Percentiles rank a stretch among this genome's conserved stretches.
These are phyloP conservation scores for Epinephelus fuscoguttatus DNA, from an alignment of 2,113 vertebrate genomes.

Conservation along the genomic window DNA sequence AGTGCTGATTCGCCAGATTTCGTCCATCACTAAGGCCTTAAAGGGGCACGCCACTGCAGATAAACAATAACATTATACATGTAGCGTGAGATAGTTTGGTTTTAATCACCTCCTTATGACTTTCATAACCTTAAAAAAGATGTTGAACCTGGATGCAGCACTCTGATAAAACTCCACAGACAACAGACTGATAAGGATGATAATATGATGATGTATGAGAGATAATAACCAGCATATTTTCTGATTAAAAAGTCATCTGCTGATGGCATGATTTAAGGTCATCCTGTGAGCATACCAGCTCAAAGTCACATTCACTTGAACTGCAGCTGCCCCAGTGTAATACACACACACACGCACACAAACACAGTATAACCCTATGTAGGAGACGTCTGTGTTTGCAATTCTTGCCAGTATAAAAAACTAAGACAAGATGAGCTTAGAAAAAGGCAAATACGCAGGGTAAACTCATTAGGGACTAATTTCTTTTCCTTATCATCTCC, in stretches of 20 bases:
- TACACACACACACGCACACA: neutral
- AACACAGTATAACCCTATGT: neutral
- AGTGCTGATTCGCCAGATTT: slow-evolving; percentile 60
- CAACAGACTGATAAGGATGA: too few relatives aligned
- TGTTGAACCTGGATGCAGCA: neutral
- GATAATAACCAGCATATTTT: neutral
- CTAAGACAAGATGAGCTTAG: neutral
- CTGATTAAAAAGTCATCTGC: neutral
- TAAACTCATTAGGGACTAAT: neutral
- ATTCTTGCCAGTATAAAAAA: neutral
- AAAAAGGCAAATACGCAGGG: neutral
- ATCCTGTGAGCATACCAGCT: neutral
- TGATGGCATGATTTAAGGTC: slow-evolving; percentile 7
- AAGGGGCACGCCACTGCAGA: slow-evolving; percentile 38
- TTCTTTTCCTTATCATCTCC: neutral
- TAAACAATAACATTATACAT: slow-evolving; percentile 2
- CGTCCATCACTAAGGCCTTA: slow-evolving; percentile 29
- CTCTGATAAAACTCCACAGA: neutral
- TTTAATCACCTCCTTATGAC: neutral
- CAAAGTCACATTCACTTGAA: neutral
- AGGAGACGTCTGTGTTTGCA: neutral
- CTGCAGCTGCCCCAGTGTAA: neutral
- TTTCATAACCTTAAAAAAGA: neutral
- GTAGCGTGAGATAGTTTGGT: neutral
- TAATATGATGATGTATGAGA: neutral